Conservation (phyloP, 2,797 vertebrate genomes). For the Leucoraja ocellata region DNA sequence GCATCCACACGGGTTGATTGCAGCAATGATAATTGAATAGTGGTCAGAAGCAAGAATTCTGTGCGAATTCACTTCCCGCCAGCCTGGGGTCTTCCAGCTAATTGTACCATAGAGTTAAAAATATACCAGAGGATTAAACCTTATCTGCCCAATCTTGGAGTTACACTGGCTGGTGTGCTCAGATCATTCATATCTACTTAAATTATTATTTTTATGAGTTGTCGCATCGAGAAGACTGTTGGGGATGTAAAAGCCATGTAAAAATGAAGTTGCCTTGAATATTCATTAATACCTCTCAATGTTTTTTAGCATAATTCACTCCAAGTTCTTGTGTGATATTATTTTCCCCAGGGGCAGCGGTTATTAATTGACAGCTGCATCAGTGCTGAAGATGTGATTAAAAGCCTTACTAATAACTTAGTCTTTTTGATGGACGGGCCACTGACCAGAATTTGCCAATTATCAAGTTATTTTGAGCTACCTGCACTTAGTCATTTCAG, state of each 20-base stretch:
- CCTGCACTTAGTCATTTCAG: neutral
- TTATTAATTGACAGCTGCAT: constrained; percentile 9
- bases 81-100: neutral
- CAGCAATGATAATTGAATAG: neutral
- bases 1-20: neutral
- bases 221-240: neutral
- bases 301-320: neutral
- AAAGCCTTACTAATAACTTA: neutral
- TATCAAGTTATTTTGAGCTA: neutral
- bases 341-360: neutral
- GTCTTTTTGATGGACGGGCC: neutral
- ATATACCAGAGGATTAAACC: neutral
- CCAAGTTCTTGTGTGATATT: neutral
- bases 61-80: neutral
- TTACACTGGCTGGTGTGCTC: too few species aligned
- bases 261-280: neutral
- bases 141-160: neutral
- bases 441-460: neutral
- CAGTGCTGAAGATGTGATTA: neutral
- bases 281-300: neutral
- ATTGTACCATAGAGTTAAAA: neutral
- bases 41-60: neutral
- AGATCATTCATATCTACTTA: neutral
- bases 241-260: neutral
- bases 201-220: neutral